A percentile compares a stretch with the other conserved stretches of the same genome.
These are phyloP conservation scores for Albula goreensis DNA, from an alignment of 2,113 vertebrate species.

Conservation along the genomic window DNA sequence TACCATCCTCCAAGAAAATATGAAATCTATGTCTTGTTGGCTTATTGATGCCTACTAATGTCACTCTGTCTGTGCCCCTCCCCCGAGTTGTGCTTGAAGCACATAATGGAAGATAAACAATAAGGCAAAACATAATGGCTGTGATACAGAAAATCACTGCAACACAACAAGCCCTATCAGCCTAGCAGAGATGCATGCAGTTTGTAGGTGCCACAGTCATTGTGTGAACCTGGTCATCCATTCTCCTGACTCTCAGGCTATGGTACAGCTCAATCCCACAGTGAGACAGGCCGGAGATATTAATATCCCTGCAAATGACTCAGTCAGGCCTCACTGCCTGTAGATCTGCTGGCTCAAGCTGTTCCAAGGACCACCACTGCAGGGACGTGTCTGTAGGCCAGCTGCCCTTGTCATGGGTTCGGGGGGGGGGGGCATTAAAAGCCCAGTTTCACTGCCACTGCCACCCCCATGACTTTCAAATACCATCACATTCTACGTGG, in stretches of 20 bases:
- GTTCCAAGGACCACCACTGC: not conserved
- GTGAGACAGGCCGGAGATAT: too few relatives aligned
- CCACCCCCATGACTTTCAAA: not conserved
- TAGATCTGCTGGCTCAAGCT: not conserved
- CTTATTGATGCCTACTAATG: not conserved
- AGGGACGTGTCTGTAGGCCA: not conserved
- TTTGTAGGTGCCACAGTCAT: too few relatives aligned
- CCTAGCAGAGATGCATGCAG: too few relatives aligned
- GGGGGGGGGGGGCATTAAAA: not conserved
- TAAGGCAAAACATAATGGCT: too few relatives aligned
- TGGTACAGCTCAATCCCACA: too few relatives aligned
- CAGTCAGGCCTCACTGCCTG: not conserved
- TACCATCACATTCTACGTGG: not conserved
- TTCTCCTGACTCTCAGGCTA: not conserved
- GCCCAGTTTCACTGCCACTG: not conserved
- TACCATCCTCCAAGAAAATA: not conserved
- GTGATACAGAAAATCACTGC: too few relatives aligned
- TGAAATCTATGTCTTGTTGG: not conserved
- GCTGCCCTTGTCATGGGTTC: not conserved
- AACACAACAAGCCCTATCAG: too few relatives aligned
- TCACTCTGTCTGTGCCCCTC: not conserved
- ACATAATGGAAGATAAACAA: too few relatives aligned
- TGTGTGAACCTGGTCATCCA: too few relatives aligned
- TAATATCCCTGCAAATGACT: not conserved
- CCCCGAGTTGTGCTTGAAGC: not conserved